Evolutionary conservation across 2,888 invertebrate species (phyloP), one percentile per base, ranked within the genome.

Genomic region (Mellilla xanthometata): DNA sequence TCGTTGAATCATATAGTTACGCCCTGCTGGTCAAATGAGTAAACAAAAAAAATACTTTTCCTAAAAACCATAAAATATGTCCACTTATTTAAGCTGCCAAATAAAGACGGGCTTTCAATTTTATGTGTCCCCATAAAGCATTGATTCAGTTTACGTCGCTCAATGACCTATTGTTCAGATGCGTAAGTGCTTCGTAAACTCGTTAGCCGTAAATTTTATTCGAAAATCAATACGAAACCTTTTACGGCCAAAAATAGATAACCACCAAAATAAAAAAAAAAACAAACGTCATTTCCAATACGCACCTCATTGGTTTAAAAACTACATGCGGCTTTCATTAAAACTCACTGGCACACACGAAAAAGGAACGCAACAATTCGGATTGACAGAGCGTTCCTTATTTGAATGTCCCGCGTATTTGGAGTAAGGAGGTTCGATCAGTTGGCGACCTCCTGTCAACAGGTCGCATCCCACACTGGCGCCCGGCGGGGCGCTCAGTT

Each of bases 401-500:
- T 76, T 75, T 60, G 68, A 73, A 75, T 60, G 59, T 76, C 67
- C 73, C 74, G 74, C 80, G 62, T 56, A 56, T 40, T 48, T 51
- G 34, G 55, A 54, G 55, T 54, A 54, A 62, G 57, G 56, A 60
- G 55, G 40, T 61, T 39, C 55, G 53, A 68, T 68, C 64, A 65
- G 52, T 65, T 68, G 68, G 74, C 87, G 78, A 79, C 88, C 86
- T 76, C 62, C 65, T 86, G 64, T 84, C 87, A 88, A 87, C 87
- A 89, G 87, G 88, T 88, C 86, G 82, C 79, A 76, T 81, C 79
- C 78, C 80, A 75, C 74, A 88, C 88, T 88, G 85, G 56, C 65
- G 53, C 62, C 65, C 72, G 75, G 74, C 68, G 70, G 65, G 62
- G 27, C 67, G 68, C 58, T 71, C 73, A 76, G 72, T 69, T 62